Percentiles rank a stretch among this genome's conserved stretches.
These are phyloP conservation scores for Hyposoter didymator DNA, from an alignment of 2,888 invertebrate species.

Conservation along the genomic window DNA sequence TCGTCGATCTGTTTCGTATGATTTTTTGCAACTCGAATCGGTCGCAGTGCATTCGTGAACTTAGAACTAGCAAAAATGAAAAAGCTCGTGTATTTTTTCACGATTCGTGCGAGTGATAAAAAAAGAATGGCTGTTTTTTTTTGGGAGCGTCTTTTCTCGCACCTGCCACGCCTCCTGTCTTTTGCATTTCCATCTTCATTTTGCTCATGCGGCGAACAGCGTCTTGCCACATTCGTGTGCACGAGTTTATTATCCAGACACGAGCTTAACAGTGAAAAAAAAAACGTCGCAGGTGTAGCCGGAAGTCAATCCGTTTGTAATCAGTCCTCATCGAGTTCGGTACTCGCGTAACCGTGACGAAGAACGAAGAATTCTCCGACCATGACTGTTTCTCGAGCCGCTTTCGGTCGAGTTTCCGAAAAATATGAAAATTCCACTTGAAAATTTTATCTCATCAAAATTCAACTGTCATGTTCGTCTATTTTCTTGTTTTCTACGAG, in stretches of 20 bases:
- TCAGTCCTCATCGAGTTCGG: slow-evolving; percentile 74
- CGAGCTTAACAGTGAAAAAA: neutral
- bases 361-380: slow-evolving; percentile 78
- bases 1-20: neutral
- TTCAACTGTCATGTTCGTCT: neutral
- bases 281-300: slow-evolving; percentile 73
- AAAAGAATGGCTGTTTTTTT: neutral
- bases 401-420: slow-evolving; percentile 50
- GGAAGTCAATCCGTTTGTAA: slow-evolving; percentile 75
- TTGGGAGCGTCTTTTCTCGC: slow-evolving; percentile 47
- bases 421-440: neutral
- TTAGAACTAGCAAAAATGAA: neutral
- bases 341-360: slow-evolving; percentile 77
- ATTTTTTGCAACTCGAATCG: neutral
- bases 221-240: neutral
- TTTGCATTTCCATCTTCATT: slow-evolving; percentile 40
- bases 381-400: slow-evolving; percentile 74
- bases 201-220: neutral
- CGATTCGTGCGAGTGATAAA: neutral
- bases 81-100: neutral
- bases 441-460: neutral
- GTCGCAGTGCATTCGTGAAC: neutral
- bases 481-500: neutral
- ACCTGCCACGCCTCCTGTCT: slow-evolving; percentile 69
- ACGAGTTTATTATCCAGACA: slow-evolving; percentile 13